Base-by-base conservation (phyloP, 1,140 invertebrate genomes). In the Triops cancriformis region DNA sequence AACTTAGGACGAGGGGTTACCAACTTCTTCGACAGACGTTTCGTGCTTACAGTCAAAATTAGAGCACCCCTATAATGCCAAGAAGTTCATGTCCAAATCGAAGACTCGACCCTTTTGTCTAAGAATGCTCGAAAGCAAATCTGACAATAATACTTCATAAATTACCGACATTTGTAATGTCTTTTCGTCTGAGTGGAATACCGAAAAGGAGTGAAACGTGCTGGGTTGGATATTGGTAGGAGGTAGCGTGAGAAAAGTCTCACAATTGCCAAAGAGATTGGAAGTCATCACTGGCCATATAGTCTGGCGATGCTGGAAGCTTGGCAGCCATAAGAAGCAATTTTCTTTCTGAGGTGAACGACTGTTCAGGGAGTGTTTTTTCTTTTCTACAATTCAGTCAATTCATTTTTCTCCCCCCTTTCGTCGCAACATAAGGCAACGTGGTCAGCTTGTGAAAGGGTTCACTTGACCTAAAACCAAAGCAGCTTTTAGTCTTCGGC, bases 361-460 rank as follows among this genome's bases (percentile, higher is more conserved):
- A 64, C 51, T 64, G 51, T 64, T 64, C 51, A 64, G 51, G 51
- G 51, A 64, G 51, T 64, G 51, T 64, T 64, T 45, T 43, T 45
- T 64, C 51, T 64, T 64, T 18, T 64, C 18, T 18, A 23, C 51
- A 5, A 12, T 64, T 64, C 31, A n/a, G 51, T 23, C 14, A 64
- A 6, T 64, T 64, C 51, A 64, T 4, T 64, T 64, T n/a, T 18
- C 51, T 23, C 51, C 23, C 9, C 23, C 23, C 51, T 64, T 45
- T 18, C 23, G 51, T 23, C 51, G 18, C n/a, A 64, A 64, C 23
- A 64, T 7, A 64, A 0, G 51, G 51, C 14, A 64, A 64, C 51
- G 51, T 64, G 51, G 51, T 64, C 51, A 64, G 51, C 51, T 23
- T 64, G 51, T 23, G 23, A 64, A 64, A 64, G 51, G 51, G 51